Evolutionary conservation across 2,888 invertebrate species (phyloP), one percentile per base, ranked within the genome.

Genomic region (Trichogramma evanescens): DNA sequence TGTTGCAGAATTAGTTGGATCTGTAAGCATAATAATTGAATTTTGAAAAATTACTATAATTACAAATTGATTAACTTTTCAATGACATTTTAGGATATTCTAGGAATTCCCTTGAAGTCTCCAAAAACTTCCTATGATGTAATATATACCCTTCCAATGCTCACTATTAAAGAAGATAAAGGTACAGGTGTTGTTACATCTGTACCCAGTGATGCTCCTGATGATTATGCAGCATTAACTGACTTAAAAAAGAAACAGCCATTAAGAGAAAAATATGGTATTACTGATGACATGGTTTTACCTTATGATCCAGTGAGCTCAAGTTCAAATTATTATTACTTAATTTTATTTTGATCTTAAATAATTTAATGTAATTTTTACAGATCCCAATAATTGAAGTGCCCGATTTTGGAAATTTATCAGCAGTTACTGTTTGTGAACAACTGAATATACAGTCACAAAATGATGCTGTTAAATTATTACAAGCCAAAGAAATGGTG

Each of bases 111-210:
- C 1, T 75, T 99, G 10, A 84, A 86, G 67, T 91, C 96, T 0
- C 96, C 98, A 0, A 80, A 97, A 66, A 89, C 95, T 1, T 80
- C 80, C n/a, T 89, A 94, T 74, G 82, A 88, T 58, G 83, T 83
- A 62, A 90, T 99, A 66, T 98, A 96, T 77, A 88, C 94, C 1
- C 83, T 99, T 48, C 99, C 99, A 1, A 98, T 99, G 98, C 78
- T 99, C 56, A 96, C 95, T 0, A 95, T 99, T 70, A 96, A 95
- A 75, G 93, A 95, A 74, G 95, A 96, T 71, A 99, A 99, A 80
- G 98, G 98, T 10, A 99, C 99, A 0, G 99, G 98, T 3, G 86
- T 99, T 44, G 99, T 99, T 0, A 95, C 96, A 0, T 95, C 95
- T 68, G 99, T 99, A 1, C 98, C 97, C 0, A 98, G 98, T 0